These are phyloP conservation scores for Dascillus cervinus DNA, from an alignment of 2,888 invertebrate genomes.

Conservation along the genomic window DNA sequence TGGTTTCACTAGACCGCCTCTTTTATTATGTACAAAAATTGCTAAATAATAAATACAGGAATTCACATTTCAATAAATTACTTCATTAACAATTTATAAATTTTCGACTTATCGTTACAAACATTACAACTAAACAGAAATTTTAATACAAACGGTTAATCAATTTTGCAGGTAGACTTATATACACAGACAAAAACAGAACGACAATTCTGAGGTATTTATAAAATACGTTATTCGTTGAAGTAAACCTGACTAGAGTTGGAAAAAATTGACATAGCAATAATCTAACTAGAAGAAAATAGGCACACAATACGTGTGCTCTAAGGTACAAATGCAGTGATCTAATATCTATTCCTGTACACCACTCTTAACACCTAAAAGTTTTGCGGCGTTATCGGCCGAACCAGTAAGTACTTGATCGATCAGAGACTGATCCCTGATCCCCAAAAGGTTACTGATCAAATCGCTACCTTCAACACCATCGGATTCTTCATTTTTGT, in stretches of 20 bases:
- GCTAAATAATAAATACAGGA: not conserved
- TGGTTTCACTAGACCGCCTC: not conserved
- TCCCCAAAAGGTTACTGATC: slow-evolving; percentile 83
- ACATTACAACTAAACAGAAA: too few species aligned
- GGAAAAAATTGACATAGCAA: slow-evolving; percentile 7
- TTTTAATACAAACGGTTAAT: too few species aligned
- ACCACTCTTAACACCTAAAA: slow-evolving; percentile 67
- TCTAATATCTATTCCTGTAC: slow-evolving; percentile 26
- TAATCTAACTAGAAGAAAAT: slow-evolving; percentile 2
- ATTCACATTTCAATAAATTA: slow-evolving; percentile 11
- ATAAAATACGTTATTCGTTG: slow-evolving; percentile 26
- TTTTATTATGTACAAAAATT: not conserved
- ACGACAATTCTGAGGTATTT: too few species aligned
- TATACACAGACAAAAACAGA: too few species aligned
- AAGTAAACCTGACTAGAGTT: slow-evolving; percentile 38
- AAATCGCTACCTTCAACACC: slow-evolving; percentile 60
- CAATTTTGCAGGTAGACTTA: too few species aligned
- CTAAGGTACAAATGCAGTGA: too few species aligned
- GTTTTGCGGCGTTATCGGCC: slow-evolving; percentile 78
- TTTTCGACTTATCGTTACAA: too few species aligned
- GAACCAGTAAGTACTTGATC: slow-evolving; percentile 77
- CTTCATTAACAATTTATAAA: not conserved
- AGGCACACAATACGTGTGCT: too few species aligned
- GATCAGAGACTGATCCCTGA: slow-evolving; percentile 76
- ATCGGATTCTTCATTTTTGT: slow-evolving; percentile 44